phyloP scores from a whole-genome alignment of 2,113 vertebrate genomes.

The Odocoileus virginianus region DNA sequence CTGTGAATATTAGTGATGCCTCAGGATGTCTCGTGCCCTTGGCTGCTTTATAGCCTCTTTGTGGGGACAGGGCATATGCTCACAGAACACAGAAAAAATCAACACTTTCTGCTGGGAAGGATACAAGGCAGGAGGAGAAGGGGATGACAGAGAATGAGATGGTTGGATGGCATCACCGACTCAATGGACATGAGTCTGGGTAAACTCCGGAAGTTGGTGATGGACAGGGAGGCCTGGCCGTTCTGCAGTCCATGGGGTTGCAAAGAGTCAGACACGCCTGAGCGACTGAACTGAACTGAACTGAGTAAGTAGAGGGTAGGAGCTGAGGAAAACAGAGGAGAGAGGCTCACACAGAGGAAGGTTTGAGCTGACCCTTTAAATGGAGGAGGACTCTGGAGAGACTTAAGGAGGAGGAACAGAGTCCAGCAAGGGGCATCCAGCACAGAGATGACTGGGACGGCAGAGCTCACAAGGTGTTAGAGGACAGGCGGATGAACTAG shows the following conservation, averaged over 20 bases:
- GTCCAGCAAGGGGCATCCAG: neutral
- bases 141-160: neutral
- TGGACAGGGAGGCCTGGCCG: neutral
- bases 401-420: neutral
- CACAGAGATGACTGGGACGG: neutral
- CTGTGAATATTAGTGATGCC: neutral
- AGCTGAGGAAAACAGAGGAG: neutral
- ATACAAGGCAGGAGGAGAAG: neutral
- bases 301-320: neutral
- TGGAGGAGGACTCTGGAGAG: neutral
- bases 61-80: fast-evolving
- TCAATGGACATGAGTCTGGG: neutral
- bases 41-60: neutral
- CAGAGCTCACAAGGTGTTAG: neutral
- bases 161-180: neutral
- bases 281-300: neutral
- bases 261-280: neutral
- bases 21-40: neutral
- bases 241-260: neutral
- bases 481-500: neutral
- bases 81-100: neutral
- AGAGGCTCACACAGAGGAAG: too few relatives aligned
- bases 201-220: neutral
- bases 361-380: neutral
- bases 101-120: neutral